Evolutionary conservation across 1,140 invertebrate species (phyloP).

Genomic region (Eueides isabella): DNA sequence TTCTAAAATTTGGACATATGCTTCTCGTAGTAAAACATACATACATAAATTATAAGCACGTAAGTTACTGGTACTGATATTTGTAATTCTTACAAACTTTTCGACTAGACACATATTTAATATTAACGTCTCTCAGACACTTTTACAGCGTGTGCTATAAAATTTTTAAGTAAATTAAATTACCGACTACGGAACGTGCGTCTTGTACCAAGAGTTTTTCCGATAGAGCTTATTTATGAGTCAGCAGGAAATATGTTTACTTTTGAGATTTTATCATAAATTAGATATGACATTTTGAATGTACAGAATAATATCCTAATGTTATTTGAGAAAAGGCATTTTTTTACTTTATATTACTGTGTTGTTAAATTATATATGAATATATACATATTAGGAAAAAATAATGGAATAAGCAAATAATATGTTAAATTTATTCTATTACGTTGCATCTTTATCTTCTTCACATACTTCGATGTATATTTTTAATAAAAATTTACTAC

Average conservation of each 20-base stretch:
- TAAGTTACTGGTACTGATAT: conserved; percentile 1
- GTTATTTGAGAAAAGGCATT: not conserved
- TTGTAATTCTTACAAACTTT: not conserved
- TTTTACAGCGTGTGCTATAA: conserved; percentile 14
- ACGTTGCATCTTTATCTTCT: too few species aligned
- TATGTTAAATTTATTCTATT: too few species aligned
- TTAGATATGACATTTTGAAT: not conserved
- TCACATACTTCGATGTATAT: too few species aligned
- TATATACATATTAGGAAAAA: too few species aligned
- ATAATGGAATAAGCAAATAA: too few species aligned
- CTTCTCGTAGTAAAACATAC: too few species aligned
- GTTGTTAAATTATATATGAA: too few species aligned
- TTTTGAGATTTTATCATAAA: not conserved
- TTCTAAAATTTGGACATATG: too few species aligned
- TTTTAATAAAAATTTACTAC: too few species aligned
- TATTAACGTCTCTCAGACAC: conserved; percentile 5
- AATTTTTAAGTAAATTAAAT: conserved; percentile 25
- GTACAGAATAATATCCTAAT: not conserved
- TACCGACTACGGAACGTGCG: not conserved
- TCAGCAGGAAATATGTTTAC: conserved; percentile 2
- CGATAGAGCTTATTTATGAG: conserved; percentile 9
- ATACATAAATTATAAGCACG: not conserved
- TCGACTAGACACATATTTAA: conserved; percentile 1
- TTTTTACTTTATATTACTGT: too few species aligned
- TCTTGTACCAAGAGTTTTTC: conserved; percentile 5